Base-by-base conservation (phyloP, 2,888 invertebrate genomes). In the Epinotia nisella region DNA sequence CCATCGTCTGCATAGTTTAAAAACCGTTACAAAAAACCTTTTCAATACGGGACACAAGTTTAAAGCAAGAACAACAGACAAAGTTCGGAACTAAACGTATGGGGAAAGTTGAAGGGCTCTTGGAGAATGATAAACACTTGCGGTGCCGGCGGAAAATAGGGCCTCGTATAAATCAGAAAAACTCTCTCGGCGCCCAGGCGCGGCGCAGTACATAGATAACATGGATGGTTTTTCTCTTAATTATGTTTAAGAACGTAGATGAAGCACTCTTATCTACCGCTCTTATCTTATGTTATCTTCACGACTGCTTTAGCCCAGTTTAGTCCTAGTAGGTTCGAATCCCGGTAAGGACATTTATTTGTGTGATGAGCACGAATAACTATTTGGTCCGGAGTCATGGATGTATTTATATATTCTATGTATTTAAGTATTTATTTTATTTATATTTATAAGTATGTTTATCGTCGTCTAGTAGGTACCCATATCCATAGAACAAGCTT, bases 41-140 rank as follows among this genome's bases (percentile, higher is more conserved):
- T 59, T 61, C 58, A 73, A 62, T 64, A 41, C 59, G 35, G 41
- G 3, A 62, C 45, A 10, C 11, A 73, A 73, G 58, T 73, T 59
- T 71, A 74, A 74, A 81, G 79, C 78, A 82, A 78, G 78, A 79
- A 77, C 78, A 71, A 81, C 70, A 61, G 76, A 41, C 73, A 49
- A 82, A 82, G 80, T 85, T 82, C 76, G 70, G 70, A 75, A 77
- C 77, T 78, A 83, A 83, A 84, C 82, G 81, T 83, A 86, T 87
- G 82, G 84, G 80, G 76, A 79, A 86, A 89, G 83, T 87, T 88
- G 62, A 53, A 64, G 74, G 70, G 75, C 81, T 81, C 81, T 83
- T 80, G 79, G 81, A 80, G 81, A 81, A 85, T 86, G 84, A 85
- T 85, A 88, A 86, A 86, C 80, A 83, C 74, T 75, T 70, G 75